Evolutionary conservation across 2,797 vertebrate genomes (phyloP).

Genomic region (Pagetopsis macropterus): DNA sequence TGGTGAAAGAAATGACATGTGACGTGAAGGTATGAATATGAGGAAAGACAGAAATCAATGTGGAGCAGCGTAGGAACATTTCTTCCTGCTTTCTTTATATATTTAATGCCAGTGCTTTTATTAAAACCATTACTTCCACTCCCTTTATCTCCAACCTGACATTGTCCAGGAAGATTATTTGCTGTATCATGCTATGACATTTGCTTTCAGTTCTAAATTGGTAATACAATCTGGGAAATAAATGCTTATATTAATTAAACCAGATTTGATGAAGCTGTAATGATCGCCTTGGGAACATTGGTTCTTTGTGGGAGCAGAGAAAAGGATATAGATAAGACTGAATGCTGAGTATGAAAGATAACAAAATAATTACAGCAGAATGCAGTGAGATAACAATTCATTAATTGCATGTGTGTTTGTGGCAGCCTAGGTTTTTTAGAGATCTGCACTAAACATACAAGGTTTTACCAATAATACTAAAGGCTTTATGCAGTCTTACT

Average conservation of each 20-base stretch:
- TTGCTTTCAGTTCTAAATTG: slow-evolving; percentile 11
- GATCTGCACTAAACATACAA: neutral
- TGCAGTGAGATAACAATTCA: slow-evolving; percentile 9
- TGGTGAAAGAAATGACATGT: slow-evolving; percentile 1
- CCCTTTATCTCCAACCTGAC: slow-evolving; percentile 6
- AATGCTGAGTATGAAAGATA: slow-evolving; percentile 16
- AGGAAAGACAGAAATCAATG: neutral
- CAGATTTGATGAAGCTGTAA: slow-evolving; percentile 37
- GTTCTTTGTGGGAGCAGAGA: slow-evolving; percentile 19
- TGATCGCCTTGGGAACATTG: slow-evolving; percentile 8
- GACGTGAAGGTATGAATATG: slow-evolving; percentile 9
- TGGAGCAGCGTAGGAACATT: neutral
- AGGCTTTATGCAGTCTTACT: neutral
- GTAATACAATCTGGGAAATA: slow-evolving; percentile 12
- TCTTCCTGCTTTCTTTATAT: neutral
- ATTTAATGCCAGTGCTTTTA: neutral
- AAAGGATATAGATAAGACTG: slow-evolving; percentile 36
- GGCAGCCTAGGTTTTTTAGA: neutral
- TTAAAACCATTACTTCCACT: slow-evolving; percentile 19
- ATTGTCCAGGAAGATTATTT: neutral
- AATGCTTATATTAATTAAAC: slow-evolving; percentile 28
- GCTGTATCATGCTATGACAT: neutral
- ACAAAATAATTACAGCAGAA: slow-evolving; percentile 29
- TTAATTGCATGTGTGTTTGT: slow-evolving; percentile 11
- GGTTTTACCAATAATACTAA: neutral